A percentile compares a stretch with the other conserved stretches of the same genome.
phyloP scores from a whole-genome alignment of 2,113 vertebrate species.

The Cyprinodon variegatus region DNA sequence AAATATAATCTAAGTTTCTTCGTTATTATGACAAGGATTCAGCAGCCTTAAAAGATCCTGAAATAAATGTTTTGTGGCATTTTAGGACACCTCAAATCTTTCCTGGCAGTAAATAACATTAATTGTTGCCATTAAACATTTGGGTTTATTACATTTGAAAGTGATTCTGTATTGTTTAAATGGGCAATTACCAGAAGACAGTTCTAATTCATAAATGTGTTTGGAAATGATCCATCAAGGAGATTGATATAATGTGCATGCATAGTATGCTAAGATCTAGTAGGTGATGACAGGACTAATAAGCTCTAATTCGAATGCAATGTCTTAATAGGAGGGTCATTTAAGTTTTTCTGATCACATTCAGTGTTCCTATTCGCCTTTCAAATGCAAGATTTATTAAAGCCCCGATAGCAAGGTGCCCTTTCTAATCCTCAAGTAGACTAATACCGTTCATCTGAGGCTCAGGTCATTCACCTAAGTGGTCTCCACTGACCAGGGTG shows the following conservation, averaged over 20 bases:
- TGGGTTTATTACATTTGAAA: background rate
- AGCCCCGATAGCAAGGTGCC: background rate
- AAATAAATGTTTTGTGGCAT: background rate
- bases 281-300: no score
- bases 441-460: conserved; percentile 14
- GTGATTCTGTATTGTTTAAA: background rate
- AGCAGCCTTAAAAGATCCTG: no score
- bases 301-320: no score
- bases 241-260: no score
- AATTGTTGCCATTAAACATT: background rate
- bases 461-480: conserved; percentile 41
- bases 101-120: background rate
- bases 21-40: background rate
- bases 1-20: no score
- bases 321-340: no score
- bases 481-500: conserved; percentile 40
- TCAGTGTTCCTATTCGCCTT: background rate
- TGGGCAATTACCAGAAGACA: background rate
- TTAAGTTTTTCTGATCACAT: background rate
- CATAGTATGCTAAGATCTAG: no score
- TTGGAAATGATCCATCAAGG: background rate
- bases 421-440: background rate
- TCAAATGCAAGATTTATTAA: background rate
- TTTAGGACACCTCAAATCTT: background rate
- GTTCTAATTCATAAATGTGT: background rate